Evolutionary conservation across 2,888 invertebrate genomes (phyloP).

Genomic region (Pheosia gnoma): DNA sequence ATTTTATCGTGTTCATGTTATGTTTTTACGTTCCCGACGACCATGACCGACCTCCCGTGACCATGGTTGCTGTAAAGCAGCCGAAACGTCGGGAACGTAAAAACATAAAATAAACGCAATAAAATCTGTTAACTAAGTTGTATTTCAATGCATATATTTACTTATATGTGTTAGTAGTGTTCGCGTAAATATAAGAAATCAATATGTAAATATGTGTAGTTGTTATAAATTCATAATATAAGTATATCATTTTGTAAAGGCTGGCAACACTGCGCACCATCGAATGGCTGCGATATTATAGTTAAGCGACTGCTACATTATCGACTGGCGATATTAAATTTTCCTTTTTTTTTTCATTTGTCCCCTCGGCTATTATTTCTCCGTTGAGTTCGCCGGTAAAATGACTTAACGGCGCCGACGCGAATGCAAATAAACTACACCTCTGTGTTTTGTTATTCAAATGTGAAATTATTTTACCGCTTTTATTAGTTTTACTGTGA

Average conservation of each 20-base stretch:
- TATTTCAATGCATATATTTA: too few species aligned
- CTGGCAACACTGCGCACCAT: conserved; percentile 4
- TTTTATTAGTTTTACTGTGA: conserved; percentile 6
- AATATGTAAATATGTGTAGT: too few species aligned
- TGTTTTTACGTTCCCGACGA: too few species aligned
- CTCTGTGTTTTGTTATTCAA: conserved; percentile 37
- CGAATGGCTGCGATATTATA: conserved; percentile 28
- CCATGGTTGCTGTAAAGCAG: too few species aligned
- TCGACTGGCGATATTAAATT: conserved; percentile 53
- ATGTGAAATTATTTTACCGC: conserved; percentile 36
- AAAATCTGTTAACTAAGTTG: too few species aligned
- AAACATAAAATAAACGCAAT: too few species aligned
- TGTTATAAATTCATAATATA: too few species aligned
- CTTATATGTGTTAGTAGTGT: too few species aligned
- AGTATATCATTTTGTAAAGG: neutral
- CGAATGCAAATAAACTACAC: conserved; percentile 43
- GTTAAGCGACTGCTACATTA: conserved; percentile 49
- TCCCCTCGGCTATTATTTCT: conserved; percentile 39
- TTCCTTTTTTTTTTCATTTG: conserved; percentile 45
- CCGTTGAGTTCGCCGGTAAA: conserved; percentile 30
- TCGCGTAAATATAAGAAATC: too few species aligned
- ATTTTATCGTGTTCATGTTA: too few species aligned
- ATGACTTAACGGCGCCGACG: conserved; percentile 35
- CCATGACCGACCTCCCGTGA: too few species aligned
- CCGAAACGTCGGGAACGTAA: too few species aligned